Base-by-base conservation (phyloP, 2,888 invertebrate species). In the Ennomos fuscantarius region DNA sequence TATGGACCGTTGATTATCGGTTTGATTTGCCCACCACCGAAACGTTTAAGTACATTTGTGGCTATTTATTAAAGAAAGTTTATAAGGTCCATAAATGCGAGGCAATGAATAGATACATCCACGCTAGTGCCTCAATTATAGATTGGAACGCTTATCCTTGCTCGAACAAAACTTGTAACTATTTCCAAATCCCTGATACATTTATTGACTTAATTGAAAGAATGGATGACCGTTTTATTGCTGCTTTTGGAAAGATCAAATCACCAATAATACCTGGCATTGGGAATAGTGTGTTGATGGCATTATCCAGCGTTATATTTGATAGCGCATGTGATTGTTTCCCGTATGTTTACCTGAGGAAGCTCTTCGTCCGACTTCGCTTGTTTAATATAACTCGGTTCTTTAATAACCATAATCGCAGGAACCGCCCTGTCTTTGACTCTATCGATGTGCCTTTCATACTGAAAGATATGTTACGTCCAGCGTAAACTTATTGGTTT, bases 341-440 rank as follows among this genome's bases (percentile, higher is more conserved):
- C 36, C 52, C 52, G 9, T 9, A 39, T 10, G 11, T 15, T 9
- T 51, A 13, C 24, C 32, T 51, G 31, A 32, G 35, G 11, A 44
- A 43, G 33, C 11, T 51, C 8, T 52, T 52, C 24, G 39, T 52
- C 24, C 36, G 52, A n/a, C 9, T 43, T 9, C 44, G 52, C 8
- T 33, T 52, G 39, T 45, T 24, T 39, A 32, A 52, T 13, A 45
- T 52, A n/a, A 34, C 45, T 39, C 52, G 42, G 8, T 52, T 24
- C 24, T 24, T 24, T 24, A 24, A 24, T 24, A 24, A 52, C 8
- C 39, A 52, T 15, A 52, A 52, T 11, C 8, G 45, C 32, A 12
- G 10, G 1, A 8, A 45, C 9, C 9, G 39, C 0, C 32, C 24
- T 41, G 41, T 6, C 24, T 24, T 24, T 6, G 24, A 24, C 6